Percentiles rank a stretch among this genome's conserved stretches.
Evolutionary conservation across 2,888 invertebrate genomes (phyloP).

Genomic region (Hirtodrosophila trivittata): DNA sequence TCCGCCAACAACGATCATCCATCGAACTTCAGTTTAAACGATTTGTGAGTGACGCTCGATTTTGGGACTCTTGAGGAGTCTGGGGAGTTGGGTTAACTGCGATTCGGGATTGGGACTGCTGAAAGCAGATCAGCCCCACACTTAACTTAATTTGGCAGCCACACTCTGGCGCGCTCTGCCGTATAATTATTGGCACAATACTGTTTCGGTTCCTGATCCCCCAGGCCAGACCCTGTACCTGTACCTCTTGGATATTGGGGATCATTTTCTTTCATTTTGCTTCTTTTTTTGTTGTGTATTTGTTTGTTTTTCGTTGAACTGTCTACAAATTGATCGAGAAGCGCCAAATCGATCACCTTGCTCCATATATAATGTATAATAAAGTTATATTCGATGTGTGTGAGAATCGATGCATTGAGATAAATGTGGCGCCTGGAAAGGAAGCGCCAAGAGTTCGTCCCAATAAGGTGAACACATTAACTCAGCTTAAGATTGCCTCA

Average conservation of each 20-base stretch:
- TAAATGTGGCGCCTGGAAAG: conserved; percentile 42
- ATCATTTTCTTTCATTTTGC: too few relatives aligned
- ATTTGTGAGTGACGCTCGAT: conserved; percentile 65
- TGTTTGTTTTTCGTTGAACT: conserved; percentile 72
- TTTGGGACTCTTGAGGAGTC: conserved; percentile 4
- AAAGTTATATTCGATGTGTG: conserved; percentile 64
- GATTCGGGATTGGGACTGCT: conserved; percentile 54
- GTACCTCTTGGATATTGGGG: conserved; percentile 11
- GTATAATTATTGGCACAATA: conserved; percentile 81
- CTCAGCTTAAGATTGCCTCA: conserved; percentile 36
- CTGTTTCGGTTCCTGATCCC: conserved; percentile 23
- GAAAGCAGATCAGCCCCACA: conserved; percentile 80
- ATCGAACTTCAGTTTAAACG: conserved; percentile 73
- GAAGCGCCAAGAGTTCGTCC: conserved; percentile 36
- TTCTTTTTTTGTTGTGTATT: conserved; percentile 57
- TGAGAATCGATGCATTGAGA: conserved; percentile 69
- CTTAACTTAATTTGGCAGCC: conserved; percentile 83
- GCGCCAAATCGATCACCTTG: conserved; percentile 84
- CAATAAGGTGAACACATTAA: conserved; percentile 42
- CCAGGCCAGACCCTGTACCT: conserved; percentile 1
- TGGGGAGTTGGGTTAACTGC: conserved; percentile 1
- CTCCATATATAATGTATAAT: conserved; percentile 63
- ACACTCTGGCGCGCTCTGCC: conserved; percentile 66
- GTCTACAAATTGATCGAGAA: conserved; percentile 83
- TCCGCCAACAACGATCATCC: conserved; percentile 70